Evolutionary conservation across 2,888 invertebrate species (phyloP).

Genomic region (Trisateles emortualis): DNA sequence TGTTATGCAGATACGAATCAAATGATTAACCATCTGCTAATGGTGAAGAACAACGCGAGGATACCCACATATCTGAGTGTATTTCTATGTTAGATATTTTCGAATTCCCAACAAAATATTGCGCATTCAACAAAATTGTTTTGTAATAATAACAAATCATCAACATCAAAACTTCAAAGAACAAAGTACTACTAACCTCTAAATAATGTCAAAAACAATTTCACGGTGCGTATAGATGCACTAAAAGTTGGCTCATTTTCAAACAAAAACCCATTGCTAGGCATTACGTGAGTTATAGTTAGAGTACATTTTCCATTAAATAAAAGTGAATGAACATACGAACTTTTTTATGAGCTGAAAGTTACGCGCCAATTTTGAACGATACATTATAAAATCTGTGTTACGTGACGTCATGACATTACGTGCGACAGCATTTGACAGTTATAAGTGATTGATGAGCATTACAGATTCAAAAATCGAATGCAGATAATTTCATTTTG

Average conservation of each 20-base stretch:
- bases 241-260: constrained; percentile 44
- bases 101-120: too few species aligned
- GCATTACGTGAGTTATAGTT: constrained; percentile 37
- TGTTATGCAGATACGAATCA: too few species aligned
- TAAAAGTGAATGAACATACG: constrained; percentile 35
- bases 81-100: too few species aligned
- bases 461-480: background rate
- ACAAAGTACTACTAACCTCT: constrained; percentile 7
- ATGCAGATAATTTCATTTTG: too few species aligned
- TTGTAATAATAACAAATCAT: background rate
- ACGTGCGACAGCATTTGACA: background rate
- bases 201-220: constrained; percentile 39
- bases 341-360: constrained; percentile 35
- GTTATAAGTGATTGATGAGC: background rate
- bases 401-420: constrained; percentile 19
- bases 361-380: constrained; percentile 16
- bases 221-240: constrained; percentile 26
- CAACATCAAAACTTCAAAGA: background rate
- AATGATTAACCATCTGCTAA: too few species aligned
- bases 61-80: too few species aligned
- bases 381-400: constrained; percentile 15
- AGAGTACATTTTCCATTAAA: constrained; percentile 37
- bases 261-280: constrained; percentile 45
- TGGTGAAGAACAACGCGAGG: too few species aligned
- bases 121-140: too few species aligned